These are phyloP conservation scores for Mythimna lalbum DNA, from an alignment of 2,888 invertebrate species.

Conservation along the genomic window DNA sequence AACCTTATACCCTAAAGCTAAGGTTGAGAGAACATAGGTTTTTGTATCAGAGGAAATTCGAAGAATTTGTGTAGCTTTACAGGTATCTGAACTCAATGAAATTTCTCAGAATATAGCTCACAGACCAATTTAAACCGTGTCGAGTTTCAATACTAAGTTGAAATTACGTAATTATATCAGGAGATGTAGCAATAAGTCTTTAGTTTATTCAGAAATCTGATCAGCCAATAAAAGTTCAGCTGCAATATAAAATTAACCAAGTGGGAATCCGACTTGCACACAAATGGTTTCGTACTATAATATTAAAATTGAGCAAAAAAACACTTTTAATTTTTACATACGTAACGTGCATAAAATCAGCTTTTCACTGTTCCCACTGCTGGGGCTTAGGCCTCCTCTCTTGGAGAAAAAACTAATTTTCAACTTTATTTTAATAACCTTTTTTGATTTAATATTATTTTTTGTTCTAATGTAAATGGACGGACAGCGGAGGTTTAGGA, in stretches of 20 bases:
- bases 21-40: conserved; percentile 21
- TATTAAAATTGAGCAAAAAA: too few relatives aligned
- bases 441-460: too few relatives aligned
- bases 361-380: too few relatives aligned
- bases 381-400: too few relatives aligned
- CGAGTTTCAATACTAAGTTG: conserved; percentile 3
- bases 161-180: background rate
- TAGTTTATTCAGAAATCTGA: conserved; percentile 17
- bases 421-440: too few relatives aligned
- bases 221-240: background rate
- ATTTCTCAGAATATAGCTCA: background rate
- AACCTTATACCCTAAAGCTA: conserved; percentile 12
- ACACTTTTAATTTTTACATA: too few relatives aligned
- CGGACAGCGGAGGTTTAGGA: too few relatives aligned
- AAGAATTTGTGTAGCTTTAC: conserved; percentile 3
- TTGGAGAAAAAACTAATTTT: too few relatives aligned
- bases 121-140: conserved; percentile 13
- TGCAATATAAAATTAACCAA: background rate
- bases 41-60: conserved; percentile 12
- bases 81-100: conserved; percentile 29
- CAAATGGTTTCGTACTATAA: too few relatives aligned
- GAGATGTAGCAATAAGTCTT: background rate
- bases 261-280: too few relatives aligned
- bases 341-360: too few relatives aligned
- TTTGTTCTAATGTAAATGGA: too few relatives aligned